Conservation (phyloP, 2,888 invertebrate genomes). For the Magallana nippona region DNA sequence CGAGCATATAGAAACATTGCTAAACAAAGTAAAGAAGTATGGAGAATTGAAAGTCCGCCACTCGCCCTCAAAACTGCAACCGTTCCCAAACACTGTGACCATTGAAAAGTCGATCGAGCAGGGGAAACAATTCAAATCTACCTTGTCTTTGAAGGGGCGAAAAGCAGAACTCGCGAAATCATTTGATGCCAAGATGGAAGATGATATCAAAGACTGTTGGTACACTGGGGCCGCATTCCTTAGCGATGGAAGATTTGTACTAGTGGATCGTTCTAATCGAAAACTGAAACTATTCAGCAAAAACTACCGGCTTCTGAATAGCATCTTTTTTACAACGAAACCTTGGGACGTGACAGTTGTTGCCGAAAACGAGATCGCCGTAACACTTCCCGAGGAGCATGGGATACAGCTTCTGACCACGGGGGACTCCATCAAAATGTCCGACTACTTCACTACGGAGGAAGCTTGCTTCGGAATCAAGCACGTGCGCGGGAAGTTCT, state of each 20-base stretch:
- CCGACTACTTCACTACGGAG: conserved; percentile 54
- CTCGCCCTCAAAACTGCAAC: conserved; percentile 55
- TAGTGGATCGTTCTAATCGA: conserved; percentile 61
- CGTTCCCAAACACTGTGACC: conserved; percentile 51
- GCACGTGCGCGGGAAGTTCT: conserved; percentile 55
- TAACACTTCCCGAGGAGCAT: conserved; percentile 61
- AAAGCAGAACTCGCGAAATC: conserved; percentile 55
- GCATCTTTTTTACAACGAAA: conserved; percentile 55
- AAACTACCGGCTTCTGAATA: conserved; percentile 50
- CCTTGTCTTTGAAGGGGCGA: conserved; percentile 51
- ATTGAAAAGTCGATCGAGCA: conserved; percentile 50
- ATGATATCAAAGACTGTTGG: conserved; percentile 61
- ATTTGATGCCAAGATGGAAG: conserved; percentile 53
- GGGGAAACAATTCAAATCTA: conserved; percentile 55
- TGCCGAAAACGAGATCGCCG: conserved; percentile 58
- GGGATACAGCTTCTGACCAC: conserved; percentile 57
- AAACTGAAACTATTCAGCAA: conserved; percentile 62
- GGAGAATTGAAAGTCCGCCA: conserved; percentile 58
- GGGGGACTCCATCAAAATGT: conserved; percentile 38
- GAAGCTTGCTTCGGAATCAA: conserved; percentile 62
- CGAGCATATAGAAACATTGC: conserved; percentile 55
- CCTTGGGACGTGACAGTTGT: conserved; percentile 63
- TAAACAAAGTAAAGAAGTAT: conserved; percentile 58
- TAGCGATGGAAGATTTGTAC: conserved; percentile 57
- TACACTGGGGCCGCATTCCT: conserved; percentile 62